Conservation (phyloP, 2,797 vertebrate species). For the Pangasius krempfi region DNA sequence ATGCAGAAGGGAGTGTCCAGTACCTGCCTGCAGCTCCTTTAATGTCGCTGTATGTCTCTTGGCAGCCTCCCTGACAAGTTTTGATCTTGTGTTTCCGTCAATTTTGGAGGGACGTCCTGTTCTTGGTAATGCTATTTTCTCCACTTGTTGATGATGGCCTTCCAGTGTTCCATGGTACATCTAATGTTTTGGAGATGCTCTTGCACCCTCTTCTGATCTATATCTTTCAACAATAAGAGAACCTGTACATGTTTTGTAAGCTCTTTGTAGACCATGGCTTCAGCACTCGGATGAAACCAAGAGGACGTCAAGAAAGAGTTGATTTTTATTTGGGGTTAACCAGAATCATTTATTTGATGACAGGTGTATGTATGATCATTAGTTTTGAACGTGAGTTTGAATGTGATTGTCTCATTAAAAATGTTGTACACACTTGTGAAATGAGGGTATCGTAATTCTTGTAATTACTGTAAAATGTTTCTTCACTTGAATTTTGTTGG, state of each 20-base stretch:
- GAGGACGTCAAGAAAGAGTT: neutral
- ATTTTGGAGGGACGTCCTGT: neutral
- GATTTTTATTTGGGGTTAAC: neutral
- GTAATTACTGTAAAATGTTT: neutral
- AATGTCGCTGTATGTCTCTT: neutral
- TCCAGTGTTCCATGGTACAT: neutral
- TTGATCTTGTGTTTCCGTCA: neutral
- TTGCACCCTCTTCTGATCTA: neutral
- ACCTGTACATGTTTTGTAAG: neutral
- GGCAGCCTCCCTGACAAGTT: neutral
- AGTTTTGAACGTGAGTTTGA: neutral
- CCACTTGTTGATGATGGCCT: neutral
- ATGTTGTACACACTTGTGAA: neutral
- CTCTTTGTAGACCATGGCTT: neutral
- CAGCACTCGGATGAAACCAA: neutral
- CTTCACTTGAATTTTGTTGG: neutral
- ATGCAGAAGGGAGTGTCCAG: neutral
- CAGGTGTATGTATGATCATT: too few species aligned
- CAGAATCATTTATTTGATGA: neutral
- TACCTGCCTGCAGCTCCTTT: neutral
- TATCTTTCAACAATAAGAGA: neutral
- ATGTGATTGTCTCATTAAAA: neutral
- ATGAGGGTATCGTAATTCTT: neutral
- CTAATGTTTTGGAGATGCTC: neutral
- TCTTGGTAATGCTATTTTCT: neutral